phyloP scores from a whole-genome alignment of 2,113 vertebrate genomes.

The Tetrao urogallus region DNA sequence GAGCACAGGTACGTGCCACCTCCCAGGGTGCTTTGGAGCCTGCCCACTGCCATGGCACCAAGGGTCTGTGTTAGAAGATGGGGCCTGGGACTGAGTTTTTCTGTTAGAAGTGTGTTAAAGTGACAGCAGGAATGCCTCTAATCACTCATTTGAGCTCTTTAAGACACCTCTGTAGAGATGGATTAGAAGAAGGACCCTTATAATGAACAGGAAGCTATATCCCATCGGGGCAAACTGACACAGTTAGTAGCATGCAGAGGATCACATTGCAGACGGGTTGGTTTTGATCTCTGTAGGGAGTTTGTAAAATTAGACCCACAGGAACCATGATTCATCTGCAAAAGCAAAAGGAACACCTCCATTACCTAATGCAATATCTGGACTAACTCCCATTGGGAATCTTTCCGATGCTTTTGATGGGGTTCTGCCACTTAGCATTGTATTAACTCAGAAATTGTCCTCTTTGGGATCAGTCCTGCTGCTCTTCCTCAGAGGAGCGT shows the following conservation, averaged over 20 bases:
- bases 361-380: conserved; percentile 9
- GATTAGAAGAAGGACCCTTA: conserved; percentile 48
- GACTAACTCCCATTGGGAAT: conserved; percentile 12
- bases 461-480: neutral
- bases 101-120: conserved; percentile 25
- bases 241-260: neutral
- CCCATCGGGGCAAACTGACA: conserved; percentile 26
- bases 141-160: conserved; percentile 62
- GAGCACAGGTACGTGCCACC: neutral
- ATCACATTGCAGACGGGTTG: neutral
- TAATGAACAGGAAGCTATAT: conserved; percentile 47
- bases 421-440: neutral
- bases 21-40: neutral
- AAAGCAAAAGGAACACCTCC: conserved; percentile 63
- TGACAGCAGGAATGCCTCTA: conserved; percentile 43
- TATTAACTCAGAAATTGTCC: neutral
- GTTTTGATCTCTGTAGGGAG: conserved; percentile 50
- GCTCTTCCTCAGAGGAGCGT: neutral
- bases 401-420: conserved; percentile 19
- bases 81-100: conserved; percentile 10
- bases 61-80: neutral
- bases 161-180: conserved; percentile 18
- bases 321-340: conserved; percentile 70
- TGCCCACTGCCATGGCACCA: neutral
- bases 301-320: conserved; percentile 70